Base-by-base conservation (phyloP, 2,888 invertebrate genomes). In the Anticlea derivata region DNA sequence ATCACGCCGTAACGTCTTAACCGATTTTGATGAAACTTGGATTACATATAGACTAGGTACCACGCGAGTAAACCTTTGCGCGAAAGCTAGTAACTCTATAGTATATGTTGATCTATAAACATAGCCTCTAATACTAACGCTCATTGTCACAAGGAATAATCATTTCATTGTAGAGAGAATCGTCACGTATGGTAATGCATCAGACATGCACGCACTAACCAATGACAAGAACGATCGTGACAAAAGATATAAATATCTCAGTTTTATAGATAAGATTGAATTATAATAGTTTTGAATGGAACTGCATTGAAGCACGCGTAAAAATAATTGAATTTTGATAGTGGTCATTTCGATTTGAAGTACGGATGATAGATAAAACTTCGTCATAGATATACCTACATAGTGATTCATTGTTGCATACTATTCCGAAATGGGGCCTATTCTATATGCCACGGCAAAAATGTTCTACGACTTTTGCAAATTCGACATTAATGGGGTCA, bases 171-270 rank as follows among this genome's bases (percentile, higher is more conserved):
- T 49, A 58, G 67, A 65, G 47, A 45, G 62, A 63, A 70, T 61
- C 51, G 50, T 61, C 75, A 69, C 70, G 68, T 67, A 58, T 55
- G 41, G 7, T 49, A 56, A 60, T 57, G 55, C 59, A 58, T 61
- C 49, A 45, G 33, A 29, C 53, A 51, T 63, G 62, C 63, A 60
- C 64, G 68, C 55, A 50, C 56, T 26, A 5, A 17, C 40, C 70
- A 71, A 67, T 69, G 66, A 55, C 66, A 58, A 29, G 10, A 40
- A 31, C 17, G 29, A 38, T 57, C 61, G 61, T 59, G 56, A 58
- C 58, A 51, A 53, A 50, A 38, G 30, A 39, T 23, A 35, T 50
- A 47, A 50, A 58, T 53, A 54, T 46, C n/a, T 48, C 13, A 38
- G 22, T 26, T 23, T 37, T 41, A 12, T 31, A 24, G 29, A 45